Conservation (phyloP, 2,797 vertebrate species). For the Anas bernieri region DNA sequence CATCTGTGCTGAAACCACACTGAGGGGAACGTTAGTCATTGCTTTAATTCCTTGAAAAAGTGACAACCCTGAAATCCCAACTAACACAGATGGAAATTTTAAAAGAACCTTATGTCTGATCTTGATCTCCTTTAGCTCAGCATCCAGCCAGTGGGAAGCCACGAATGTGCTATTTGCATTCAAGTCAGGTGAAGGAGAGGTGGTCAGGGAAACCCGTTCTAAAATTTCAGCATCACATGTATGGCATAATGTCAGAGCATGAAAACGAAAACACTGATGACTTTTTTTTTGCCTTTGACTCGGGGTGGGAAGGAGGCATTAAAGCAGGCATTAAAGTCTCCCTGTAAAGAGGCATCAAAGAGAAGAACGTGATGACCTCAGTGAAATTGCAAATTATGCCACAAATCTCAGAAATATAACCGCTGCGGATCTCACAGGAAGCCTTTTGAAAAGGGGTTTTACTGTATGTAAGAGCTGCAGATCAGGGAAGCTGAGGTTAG, state of each 20-base stretch:
- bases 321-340: background rate
- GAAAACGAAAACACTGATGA: background rate
- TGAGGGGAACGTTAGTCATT: background rate
- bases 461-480: background rate
- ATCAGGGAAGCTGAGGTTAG: background rate
- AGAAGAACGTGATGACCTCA: background rate
- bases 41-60: background rate
- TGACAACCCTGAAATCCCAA: background rate
- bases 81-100: background rate
- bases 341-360: background rate
- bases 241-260: background rate
- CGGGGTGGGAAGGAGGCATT: accelerated
- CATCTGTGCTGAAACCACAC: background rate
- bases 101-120: background rate
- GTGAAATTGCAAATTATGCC: background rate
- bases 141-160: background rate
- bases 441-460: background rate
- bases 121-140: background rate
- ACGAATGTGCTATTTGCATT: background rate
- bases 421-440: background rate
- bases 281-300: background rate
- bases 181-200: background rate
- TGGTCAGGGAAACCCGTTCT: background rate
- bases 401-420: background rate
- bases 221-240: accelerated